phyloP scores from a whole-genome alignment of 2,797 vertebrate genomes.

The Geotria australis region DNA sequence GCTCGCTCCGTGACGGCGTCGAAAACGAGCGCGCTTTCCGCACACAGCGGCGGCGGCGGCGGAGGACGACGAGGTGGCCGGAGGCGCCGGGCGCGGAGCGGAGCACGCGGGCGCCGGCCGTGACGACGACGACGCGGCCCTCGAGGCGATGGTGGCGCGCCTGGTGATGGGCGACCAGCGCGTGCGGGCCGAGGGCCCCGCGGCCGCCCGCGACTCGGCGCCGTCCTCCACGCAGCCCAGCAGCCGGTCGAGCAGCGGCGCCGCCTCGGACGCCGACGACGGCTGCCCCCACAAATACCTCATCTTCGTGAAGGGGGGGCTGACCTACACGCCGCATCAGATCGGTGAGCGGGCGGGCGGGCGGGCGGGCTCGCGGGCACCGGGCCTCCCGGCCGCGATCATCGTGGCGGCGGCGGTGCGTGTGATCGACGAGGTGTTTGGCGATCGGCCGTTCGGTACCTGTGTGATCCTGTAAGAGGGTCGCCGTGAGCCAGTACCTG shows the following conservation, averaged over 20 bases:
- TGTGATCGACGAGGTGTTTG: too few relatives aligned
- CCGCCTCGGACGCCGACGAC: slow-evolving; percentile 7
- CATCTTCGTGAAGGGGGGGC: slow-evolving; percentile 85
- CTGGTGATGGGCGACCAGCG: neutral
- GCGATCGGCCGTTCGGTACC: too few relatives aligned
- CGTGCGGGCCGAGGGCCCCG: neutral
- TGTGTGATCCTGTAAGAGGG: too few relatives aligned
- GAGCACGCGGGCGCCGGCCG: slow-evolving; percentile 26
- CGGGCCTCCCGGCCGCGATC: too few relatives aligned
- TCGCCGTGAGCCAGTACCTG: too few relatives aligned
- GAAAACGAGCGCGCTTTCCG: too few relatives aligned
- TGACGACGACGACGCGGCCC: slow-evolving; percentile 26
- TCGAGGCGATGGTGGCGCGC: slow-evolving; percentile 8
- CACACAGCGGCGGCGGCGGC: slow-evolving; percentile 10
- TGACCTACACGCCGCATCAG: slow-evolving; percentile 87
- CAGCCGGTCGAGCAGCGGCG: too few relatives aligned
- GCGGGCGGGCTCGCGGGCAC: too few relatives aligned
- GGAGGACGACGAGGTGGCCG: slow-evolving; percentile 30
- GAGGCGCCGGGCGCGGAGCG: slow-evolving; percentile 5
- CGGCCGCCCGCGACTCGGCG: too few relatives aligned
- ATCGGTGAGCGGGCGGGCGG: slow-evolving; percentile 25
- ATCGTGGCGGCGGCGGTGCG: too few relatives aligned
- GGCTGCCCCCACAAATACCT: slow-evolving; percentile 45
- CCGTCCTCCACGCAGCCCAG: too few relatives aligned
- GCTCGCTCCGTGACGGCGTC: too few relatives aligned